Conservation (phyloP, 2,888 invertebrate genomes). For the Endomychus coccineus region DNA sequence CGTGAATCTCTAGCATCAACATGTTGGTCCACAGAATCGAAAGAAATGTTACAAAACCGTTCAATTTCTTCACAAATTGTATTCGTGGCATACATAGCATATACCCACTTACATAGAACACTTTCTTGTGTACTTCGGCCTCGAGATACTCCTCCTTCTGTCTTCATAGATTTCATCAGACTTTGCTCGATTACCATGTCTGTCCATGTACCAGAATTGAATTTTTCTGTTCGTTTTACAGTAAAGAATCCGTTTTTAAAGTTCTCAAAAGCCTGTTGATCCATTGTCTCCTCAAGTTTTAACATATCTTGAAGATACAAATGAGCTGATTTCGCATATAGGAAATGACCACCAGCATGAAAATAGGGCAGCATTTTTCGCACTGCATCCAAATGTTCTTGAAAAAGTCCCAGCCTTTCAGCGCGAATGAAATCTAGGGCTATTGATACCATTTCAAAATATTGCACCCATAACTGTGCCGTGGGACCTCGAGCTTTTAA, state of each 20-base stretch:
- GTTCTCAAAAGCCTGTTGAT: conserved; percentile 22
- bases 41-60: conserved; percentile 20
- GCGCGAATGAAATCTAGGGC: conserved; percentile 28
- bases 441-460: conserved; percentile 33
- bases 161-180: conserved; percentile 18
- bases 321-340: conserved; percentile 31
- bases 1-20: conserved; percentile 21
- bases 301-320: conserved; percentile 28
- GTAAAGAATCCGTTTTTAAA: conserved; percentile 28
- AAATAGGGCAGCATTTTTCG: conserved; percentile 37
- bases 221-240: conserved; percentile 26
- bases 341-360: conserved; percentile 35
- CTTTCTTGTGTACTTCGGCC: conserved; percentile 23
- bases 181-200: conserved; percentile 14
- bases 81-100: conserved; percentile 27
- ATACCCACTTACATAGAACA: conserved; percentile 29
- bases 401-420: conserved; percentile 25
- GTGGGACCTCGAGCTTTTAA: conserved; percentile 25
- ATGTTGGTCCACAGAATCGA: conserved; percentile 21
- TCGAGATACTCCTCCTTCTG: conserved; percentile 18
- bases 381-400: conserved; percentile 30
- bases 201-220: conserved; percentile 14
- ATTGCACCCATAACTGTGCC: conserved; percentile 32
- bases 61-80: conserved; percentile 29
- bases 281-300: conserved; percentile 28